Evolutionary conservation across 2,113 vertebrate species (phyloP).

Genomic region (Gallinago paraguaiae): DNA sequence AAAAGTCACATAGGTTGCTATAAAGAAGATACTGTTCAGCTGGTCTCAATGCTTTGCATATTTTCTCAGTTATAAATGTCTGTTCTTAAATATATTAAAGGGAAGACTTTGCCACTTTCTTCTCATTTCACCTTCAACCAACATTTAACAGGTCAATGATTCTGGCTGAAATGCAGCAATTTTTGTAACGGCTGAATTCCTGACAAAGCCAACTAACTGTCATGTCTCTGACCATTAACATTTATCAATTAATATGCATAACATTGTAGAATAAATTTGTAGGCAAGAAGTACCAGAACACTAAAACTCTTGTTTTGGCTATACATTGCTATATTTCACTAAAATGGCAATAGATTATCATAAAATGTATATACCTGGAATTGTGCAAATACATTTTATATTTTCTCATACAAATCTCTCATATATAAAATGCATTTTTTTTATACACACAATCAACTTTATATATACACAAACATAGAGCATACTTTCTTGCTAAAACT

Average conservation of each 20-base stretch:
- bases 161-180: neutral
- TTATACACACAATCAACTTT: neutral
- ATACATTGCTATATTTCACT: neutral
- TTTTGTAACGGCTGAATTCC: neutral
- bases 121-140: neutral
- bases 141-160: neutral
- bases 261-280: neutral
- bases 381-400: neutral
- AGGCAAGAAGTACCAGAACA: neutral
- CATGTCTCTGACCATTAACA: neutral
- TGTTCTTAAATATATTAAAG: neutral
- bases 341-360: neutral
- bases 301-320: neutral
- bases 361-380: neutral
- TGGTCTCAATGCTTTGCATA: neutral
- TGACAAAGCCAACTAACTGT: neutral
- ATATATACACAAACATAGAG: neutral
- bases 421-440: neutral
- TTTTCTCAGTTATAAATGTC: neutral
- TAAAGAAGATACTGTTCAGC: neutral
- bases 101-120: neutral
- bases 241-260: neutral
- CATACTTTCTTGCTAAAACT: neutral
- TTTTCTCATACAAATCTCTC: neutral
- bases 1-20: neutral